phyloP scores from a whole-genome alignment of 2,888 invertebrate genomes.

The Drymonia ruficornis region DNA sequence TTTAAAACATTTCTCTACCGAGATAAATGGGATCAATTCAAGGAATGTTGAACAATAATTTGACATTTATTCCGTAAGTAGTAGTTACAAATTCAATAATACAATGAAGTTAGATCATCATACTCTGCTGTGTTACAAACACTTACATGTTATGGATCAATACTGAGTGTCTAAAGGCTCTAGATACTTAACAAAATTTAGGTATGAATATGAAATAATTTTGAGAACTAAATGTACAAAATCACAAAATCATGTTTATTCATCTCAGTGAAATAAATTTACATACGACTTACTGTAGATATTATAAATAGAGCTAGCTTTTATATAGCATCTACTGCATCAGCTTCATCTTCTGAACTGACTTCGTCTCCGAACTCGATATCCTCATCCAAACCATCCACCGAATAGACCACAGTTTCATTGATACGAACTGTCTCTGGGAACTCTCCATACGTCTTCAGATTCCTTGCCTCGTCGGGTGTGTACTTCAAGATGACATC shows the following conservation, averaged over 20 bases:
- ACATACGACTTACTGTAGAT: slow-evolving; percentile 80
- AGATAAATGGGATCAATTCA: slow-evolving; percentile 52
- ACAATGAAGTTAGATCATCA: slow-evolving; percentile 36
- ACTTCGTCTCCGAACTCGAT: slow-evolving; percentile 98
- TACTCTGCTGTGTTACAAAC: slow-evolving; percentile 52
- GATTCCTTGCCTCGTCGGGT: slow-evolving; percentile 99
- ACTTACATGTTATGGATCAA: slow-evolving; percentile 51
- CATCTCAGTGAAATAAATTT: slow-evolving; percentile 76
- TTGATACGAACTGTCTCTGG: slow-evolving; percentile 99
- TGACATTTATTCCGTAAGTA: slow-evolving; percentile 41
- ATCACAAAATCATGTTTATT: slow-evolving; percentile 72
- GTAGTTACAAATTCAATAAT: slow-evolving; percentile 30
- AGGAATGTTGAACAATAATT: slow-evolving; percentile 74
- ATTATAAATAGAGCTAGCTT: slow-evolving; percentile 62
- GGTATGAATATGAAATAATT: slow-evolving; percentile 54
- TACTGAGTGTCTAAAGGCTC: slow-evolving; percentile 45
- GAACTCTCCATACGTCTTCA: slow-evolving; percentile 99
- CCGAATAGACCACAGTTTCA: slow-evolving; percentile 97
- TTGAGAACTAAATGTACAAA: slow-evolving; percentile 61
- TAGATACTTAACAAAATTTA: slow-evolving; percentile 48
- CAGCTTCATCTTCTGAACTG: slow-evolving; percentile 94
- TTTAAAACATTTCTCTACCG: slow-evolving; percentile 42
- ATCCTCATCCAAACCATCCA: slow-evolving; percentile 97
- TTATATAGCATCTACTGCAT: slow-evolving; percentile 88
- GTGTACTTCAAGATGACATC: slow-evolving; percentile 99